phyloP scores from a whole-genome alignment of 1,140 invertebrate species.

The Diplogasteroides magnus region DNA sequence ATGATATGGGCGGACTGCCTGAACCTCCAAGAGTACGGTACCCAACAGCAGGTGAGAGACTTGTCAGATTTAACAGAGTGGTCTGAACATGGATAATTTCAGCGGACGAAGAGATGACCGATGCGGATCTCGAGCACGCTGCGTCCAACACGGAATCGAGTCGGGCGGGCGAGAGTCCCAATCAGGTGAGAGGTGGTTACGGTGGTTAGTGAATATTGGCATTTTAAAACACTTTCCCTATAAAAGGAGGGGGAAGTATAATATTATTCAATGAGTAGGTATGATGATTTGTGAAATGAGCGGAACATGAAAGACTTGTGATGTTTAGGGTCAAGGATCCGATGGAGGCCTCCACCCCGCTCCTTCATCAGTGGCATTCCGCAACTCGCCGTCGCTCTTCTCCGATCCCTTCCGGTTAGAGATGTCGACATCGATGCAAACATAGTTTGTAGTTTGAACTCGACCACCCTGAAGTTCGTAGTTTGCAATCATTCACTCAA shows the following conservation, averaged over 20 bases:
- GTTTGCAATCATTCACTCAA: too few relatives aligned
- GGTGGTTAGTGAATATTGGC: too few relatives aligned
- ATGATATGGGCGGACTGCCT: background rate
- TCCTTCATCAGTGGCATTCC: slow-evolving; percentile 14
- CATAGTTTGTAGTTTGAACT: too few relatives aligned
- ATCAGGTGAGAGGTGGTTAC: slow-evolving; percentile 3
- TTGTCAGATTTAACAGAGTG: background rate
- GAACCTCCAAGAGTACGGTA: background rate
- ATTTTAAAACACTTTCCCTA: too few relatives aligned
- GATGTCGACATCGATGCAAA: slow-evolving; percentile 29
- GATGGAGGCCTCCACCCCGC: too few relatives aligned
- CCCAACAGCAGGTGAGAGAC: background rate
- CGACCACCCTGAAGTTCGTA: too few relatives aligned
- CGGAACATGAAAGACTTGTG: too few relatives aligned
- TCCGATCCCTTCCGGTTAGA: slow-evolving; percentile 35
- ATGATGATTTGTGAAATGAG: too few relatives aligned
- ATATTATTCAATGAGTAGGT: too few relatives aligned
- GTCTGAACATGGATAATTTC: background rate
- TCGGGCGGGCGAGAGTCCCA: slow-evolving; percentile 26
- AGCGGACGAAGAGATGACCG: slow-evolving; percentile 17
- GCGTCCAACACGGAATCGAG: slow-evolving; percentile 34
- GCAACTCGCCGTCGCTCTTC: slow-evolving; percentile 27
- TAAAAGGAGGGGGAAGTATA: too few relatives aligned
- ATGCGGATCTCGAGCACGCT: slow-evolving; percentile 32
- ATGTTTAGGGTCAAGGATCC: too few relatives aligned